phyloP scores from a whole-genome alignment of 2,888 invertebrate genomes.

The Lycophotia porphyrea region DNA sequence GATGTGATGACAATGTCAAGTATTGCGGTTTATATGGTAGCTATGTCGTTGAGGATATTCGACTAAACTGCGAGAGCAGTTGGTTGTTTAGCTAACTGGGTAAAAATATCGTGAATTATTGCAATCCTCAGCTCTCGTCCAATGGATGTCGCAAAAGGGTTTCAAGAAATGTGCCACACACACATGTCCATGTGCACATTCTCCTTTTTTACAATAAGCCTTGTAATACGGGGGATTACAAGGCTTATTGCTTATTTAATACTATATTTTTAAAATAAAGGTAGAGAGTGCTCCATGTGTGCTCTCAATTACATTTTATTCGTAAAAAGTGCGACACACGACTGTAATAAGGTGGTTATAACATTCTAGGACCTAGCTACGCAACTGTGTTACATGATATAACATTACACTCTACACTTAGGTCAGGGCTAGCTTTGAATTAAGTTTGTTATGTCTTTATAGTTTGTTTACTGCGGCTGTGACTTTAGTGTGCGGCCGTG shows the following conservation, averaged over 20 bases:
- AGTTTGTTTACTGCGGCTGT: not conserved
- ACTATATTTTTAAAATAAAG: not conserved
- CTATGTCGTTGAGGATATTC: not conserved
- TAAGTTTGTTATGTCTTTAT: not conserved
- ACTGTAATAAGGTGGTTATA: conserved; percentile 32
- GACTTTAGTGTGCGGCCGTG: not conserved
- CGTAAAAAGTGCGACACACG: not conserved
- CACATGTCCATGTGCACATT: no score
- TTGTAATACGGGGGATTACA: no score
- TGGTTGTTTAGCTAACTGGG: not conserved
- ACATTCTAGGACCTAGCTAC: conserved; percentile 22
- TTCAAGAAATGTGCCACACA: not conserved
- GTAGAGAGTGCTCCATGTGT: not conserved
- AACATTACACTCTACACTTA: conserved; percentile 24
- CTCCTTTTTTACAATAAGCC: no score
- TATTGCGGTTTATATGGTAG: not conserved
- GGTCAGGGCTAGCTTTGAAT: conserved; percentile 24
- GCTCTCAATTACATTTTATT: not conserved
- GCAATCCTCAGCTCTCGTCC: not conserved
- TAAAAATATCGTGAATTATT: not conserved
- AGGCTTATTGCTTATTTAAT: no score
- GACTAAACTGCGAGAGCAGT: not conserved
- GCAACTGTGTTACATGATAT: conserved; percentile 23
- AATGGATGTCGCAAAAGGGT: not conserved
- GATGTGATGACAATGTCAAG: not conserved